Evolutionary conservation across 2,888 invertebrate genomes (phyloP).

Genomic region (Pseudococcus longispinus): DNA sequence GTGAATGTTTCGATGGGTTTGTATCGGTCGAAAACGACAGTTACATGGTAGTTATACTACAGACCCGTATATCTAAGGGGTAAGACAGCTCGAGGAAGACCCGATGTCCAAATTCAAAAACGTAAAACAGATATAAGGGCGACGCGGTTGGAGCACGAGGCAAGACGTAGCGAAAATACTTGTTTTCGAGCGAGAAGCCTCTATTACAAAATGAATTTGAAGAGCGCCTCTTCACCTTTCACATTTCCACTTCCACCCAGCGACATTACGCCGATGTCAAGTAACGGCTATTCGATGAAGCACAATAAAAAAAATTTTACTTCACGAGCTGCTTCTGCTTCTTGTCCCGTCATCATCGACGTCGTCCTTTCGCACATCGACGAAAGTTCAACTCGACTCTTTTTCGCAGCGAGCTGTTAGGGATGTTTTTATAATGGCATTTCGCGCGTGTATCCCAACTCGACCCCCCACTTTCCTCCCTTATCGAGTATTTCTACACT

Average conservation of each 20-base stretch:
- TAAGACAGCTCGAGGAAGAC: not conserved
- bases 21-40: not conserved
- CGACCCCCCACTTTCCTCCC: not conserved
- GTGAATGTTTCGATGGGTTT: not conserved
- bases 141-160: not conserved
- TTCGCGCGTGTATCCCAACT: not conserved
- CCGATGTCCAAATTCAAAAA: not conserved
- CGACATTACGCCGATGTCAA: not conserved
- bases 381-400: not conserved
- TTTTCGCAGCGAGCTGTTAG: not conserved
- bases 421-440: slow-evolving; percentile 1
- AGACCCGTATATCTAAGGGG: not conserved
- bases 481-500: not conserved
- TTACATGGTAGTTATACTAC: not conserved
- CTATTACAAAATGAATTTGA: slow-evolving; percentile 28
- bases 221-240: slow-evolving; percentile 12
- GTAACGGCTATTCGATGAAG: slow-evolving; percentile 39
- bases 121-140: not conserved
- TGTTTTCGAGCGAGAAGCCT: slow-evolving; percentile 20
- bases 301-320: slow-evolving; percentile 12
- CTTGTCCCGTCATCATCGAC: not conserved
- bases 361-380: not conserved
- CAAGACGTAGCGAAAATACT: not conserved
- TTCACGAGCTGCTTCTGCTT: not conserved
- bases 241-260: not conserved